Evolutionary conservation across 1,140 invertebrate genomes (phyloP).

Genomic region (Odontomachus brunneus): DNA sequence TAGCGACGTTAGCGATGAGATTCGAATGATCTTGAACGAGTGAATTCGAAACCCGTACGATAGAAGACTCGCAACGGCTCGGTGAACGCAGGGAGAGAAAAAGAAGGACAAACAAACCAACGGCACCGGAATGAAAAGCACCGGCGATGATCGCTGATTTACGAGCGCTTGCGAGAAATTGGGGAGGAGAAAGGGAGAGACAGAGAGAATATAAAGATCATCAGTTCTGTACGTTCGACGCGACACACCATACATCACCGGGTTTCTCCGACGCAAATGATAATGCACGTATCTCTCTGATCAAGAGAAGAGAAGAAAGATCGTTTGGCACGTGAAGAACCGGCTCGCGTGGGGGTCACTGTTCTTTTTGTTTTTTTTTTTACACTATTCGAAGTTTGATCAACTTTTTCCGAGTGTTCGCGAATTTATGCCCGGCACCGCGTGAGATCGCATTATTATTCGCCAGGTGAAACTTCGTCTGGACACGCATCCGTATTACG

Average conservation of each 20-base stretch:
- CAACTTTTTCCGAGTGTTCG: conserved; percentile 34
- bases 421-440: conserved; percentile 50
- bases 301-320: not conserved
- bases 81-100: too few species aligned
- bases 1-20: too few species aligned
- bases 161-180: not conserved
- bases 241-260: not conserved
- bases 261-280: conserved; percentile 5
- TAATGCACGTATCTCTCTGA: not conserved
- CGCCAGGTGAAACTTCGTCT: conserved; percentile 10
- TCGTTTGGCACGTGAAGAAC: conserved; percentile 26
- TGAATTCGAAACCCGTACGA: too few species aligned
- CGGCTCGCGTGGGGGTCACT: conserved; percentile 20
- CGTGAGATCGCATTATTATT: conserved; percentile 31
- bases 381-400: not conserved
- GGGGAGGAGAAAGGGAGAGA: not conserved
- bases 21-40: too few species aligned
- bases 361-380: not conserved
- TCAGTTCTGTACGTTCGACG: too few species aligned
- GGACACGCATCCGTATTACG: conserved; percentile 15
- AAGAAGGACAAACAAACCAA: not conserved
- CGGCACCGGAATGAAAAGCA: not conserved
- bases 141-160: not conserved
- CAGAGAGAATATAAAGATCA: too few species aligned
- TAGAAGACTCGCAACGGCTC: too few species aligned